These are phyloP conservation scores for Athalia cordata DNA, from an alignment of 2,888 invertebrate species.

Conservation along the genomic window DNA sequence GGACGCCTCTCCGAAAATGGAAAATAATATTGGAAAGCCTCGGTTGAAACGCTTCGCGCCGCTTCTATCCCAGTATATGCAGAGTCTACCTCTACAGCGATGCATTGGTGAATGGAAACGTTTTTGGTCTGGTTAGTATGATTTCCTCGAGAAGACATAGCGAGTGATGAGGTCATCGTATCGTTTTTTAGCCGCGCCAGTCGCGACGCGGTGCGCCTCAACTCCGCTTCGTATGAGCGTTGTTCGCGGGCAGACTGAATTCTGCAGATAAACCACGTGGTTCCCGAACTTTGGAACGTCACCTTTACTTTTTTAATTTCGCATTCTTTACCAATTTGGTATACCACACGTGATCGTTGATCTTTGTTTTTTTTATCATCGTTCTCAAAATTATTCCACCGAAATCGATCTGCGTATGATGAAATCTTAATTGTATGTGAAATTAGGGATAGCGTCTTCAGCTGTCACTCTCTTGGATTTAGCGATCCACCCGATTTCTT, in stretches of 20 bases:
- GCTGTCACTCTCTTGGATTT: not conserved
- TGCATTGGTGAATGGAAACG: slow-evolving; percentile 52
- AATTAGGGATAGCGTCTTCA: not conserved
- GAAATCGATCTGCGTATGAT: not conserved
- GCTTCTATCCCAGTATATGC: too few species aligned
- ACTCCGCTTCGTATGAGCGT: slow-evolving; percentile 57
- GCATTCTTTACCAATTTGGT: not conserved
- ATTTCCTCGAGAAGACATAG: slow-evolving; percentile 64
- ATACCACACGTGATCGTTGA: not conserved
- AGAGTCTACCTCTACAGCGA: too few species aligned
- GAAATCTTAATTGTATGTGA: not conserved
- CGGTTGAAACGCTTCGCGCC: too few species aligned
- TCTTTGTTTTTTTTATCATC: not conserved
- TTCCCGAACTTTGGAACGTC: slow-evolving; percentile 37
- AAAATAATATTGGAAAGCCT: too few species aligned
- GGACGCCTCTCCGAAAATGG: too few species aligned
- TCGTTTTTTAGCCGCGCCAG: slow-evolving; percentile 68
- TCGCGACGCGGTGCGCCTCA: slow-evolving; percentile 68
- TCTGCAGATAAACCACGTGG: slow-evolving; percentile 44
- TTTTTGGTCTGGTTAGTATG: slow-evolving; percentile 69
- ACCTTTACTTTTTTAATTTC: not conserved
- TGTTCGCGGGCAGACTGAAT: slow-evolving; percentile 44
- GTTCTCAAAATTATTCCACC: not conserved
- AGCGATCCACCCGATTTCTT: not conserved
- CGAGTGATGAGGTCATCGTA: slow-evolving; percentile 71